These are phyloP conservation scores for Todus mexicanus DNA, from an alignment of 2,797 vertebrate genomes.

Conservation along the genomic window DNA sequence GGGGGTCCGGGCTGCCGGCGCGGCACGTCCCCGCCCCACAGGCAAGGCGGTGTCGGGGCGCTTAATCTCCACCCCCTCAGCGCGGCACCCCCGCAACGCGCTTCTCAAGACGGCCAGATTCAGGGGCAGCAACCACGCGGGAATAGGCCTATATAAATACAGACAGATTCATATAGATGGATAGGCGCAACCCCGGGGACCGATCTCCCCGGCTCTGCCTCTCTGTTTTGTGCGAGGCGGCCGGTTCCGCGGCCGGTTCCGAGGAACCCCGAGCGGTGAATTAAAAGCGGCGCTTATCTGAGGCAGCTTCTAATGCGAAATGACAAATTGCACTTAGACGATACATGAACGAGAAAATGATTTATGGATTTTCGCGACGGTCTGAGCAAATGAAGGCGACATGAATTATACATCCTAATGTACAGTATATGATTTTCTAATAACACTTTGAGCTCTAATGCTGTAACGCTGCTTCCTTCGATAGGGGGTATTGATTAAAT, in stretches of 20 bases:
- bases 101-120: neutral
- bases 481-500: constrained; percentile 66
- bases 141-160: neutral
- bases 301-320: constrained; percentile 56
- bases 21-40: neutral
- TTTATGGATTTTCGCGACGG: constrained; percentile 77
- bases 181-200: neutral
- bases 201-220: no score
- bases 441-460: constrained; percentile 62
- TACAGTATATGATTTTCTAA: constrained; percentile 76
- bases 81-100: neutral
- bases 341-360: constrained; percentile 76
- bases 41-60: neutral
- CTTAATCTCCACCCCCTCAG: no score
- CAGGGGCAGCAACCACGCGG: neutral
- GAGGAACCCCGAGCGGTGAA: constrained; percentile 53
- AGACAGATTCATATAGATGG: no score
- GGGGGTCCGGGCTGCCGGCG: neutral
- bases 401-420: constrained; percentile 79
- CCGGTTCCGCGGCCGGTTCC: neutral
- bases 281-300: constrained; percentile 59
- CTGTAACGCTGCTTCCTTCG: constrained; percentile 32
- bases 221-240: neutral
- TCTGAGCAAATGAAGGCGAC: constrained; percentile 73
- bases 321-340: constrained; percentile 77